These are phyloP conservation scores for Ormia ochracea DNA, from an alignment of 2,888 invertebrate genomes.

Conservation along the genomic window DNA sequence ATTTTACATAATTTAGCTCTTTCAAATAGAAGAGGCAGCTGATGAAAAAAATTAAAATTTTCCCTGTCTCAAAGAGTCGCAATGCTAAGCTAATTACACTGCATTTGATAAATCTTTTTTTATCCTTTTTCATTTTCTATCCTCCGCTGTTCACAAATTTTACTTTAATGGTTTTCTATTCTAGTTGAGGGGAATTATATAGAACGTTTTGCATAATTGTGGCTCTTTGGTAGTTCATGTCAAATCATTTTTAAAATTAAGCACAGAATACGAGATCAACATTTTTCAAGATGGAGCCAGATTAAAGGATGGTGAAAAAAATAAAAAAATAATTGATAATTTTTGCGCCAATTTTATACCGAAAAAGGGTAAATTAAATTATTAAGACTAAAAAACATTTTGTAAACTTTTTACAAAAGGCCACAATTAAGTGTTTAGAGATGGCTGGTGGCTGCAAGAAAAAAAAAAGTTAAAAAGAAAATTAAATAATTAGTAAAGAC, in stretches of 20 bases:
- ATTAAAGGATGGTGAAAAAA: slow-evolving; percentile 46
- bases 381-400: slow-evolving; percentile 31
- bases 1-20: slow-evolving; percentile 55
- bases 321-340: slow-evolving; percentile 55
- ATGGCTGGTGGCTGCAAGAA: background rate
- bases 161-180: slow-evolving; percentile 15
- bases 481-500: slow-evolving; percentile 16
- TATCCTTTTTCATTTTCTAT: background rate
- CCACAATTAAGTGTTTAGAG: slow-evolving; percentile 39
- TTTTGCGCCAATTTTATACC: slow-evolving; percentile 51
- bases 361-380: slow-evolving; percentile 58
- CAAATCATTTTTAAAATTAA: slow-evolving; percentile 25
- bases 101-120: slow-evolving; percentile 56
- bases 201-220: slow-evolving; percentile 2
- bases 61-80: slow-evolving; percentile 52
- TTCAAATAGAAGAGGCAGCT: slow-evolving; percentile 26
- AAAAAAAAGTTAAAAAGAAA: too few relatives aligned
- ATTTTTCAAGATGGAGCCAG: slow-evolving; percentile 46
- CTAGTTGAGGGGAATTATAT: background rate
- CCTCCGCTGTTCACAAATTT: background rate
- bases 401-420: background rate
- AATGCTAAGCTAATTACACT: slow-evolving; percentile 60
- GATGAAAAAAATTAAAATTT: slow-evolving; percentile 12
- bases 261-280: slow-evolving; percentile 16
- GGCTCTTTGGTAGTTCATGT: background rate